These are phyloP conservation scores for Eupithecia subfuscata DNA, from an alignment of 2,888 invertebrate genomes.

Conservation along the genomic window DNA sequence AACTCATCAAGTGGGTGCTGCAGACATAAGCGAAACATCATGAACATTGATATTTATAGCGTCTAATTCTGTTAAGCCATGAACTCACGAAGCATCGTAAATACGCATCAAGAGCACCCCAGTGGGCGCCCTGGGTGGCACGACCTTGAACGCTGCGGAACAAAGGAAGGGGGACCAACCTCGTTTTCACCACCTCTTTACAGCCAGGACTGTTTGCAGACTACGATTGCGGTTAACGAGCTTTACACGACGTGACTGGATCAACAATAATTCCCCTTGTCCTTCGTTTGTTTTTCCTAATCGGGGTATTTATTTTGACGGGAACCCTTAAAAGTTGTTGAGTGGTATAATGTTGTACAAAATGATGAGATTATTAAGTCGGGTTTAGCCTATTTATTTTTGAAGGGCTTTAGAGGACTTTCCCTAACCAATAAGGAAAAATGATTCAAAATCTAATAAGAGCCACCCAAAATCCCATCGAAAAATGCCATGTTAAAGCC, in stretches of 20 bases:
- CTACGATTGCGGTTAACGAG: conserved; percentile 46
- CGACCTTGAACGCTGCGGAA: conserved; percentile 64
- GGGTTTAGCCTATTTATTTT: neutral
- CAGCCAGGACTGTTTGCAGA: conserved; percentile 41
- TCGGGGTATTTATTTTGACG: conserved; percentile 23
- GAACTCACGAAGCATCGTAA: conserved; percentile 46
- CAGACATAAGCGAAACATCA: conserved; percentile 30
- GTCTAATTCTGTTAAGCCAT: conserved; percentile 44
- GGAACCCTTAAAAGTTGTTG: conserved; percentile 23
- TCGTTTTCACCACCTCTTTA: conserved; percentile 48
- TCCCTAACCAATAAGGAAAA: neutral
- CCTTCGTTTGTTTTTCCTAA: conserved; percentile 32
- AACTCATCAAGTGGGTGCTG: conserved; percentile 31
- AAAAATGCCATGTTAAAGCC: neutral
- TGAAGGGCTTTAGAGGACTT: neutral
- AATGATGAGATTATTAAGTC: neutral
- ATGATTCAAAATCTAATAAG: neutral
- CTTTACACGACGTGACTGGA: conserved; percentile 35
- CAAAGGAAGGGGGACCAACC: conserved; percentile 58
- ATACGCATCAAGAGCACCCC: conserved; percentile 47
- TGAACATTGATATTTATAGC: conserved; percentile 46
- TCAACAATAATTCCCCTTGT: conserved; percentile 39
- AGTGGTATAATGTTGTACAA: neutral
- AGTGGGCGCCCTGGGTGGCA: conserved; percentile 40
- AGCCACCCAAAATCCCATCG: neutral